Evolutionary conservation across 2,888 invertebrate genomes (phyloP).

Genomic region (Scrobipalpa atriplicella): DNA sequence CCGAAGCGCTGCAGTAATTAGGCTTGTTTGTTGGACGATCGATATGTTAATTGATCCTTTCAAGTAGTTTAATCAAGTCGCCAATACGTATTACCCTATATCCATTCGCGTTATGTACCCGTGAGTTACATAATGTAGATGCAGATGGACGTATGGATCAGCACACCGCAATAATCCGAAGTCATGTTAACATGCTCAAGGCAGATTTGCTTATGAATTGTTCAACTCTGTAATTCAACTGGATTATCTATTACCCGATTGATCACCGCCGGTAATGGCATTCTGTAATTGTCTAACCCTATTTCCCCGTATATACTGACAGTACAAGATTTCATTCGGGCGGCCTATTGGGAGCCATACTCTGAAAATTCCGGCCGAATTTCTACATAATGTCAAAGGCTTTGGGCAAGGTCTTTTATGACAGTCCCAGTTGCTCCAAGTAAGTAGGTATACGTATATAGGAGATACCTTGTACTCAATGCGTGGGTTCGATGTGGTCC

Average conservation of each 20-base stretch:
- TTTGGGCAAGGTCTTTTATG: constrained; percentile 55
- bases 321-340: constrained; percentile 31
- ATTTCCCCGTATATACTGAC: constrained; percentile 38
- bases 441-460: constrained; percentile 35
- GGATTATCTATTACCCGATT: constrained; percentile 58
- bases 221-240: constrained; percentile 64
- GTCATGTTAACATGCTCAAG: constrained; percentile 76
- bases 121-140: constrained; percentile 31
- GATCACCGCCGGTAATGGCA: constrained; percentile 54
- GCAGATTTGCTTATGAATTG: constrained; percentile 77
- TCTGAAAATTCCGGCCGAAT: constrained; percentile 42
- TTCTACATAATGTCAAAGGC: constrained; percentile 51
- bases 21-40: constrained; percentile 43
- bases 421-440: constrained; percentile 49
- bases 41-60: constrained; percentile 51
- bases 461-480: constrained; percentile 52
- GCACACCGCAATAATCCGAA: constrained; percentile 70
- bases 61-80: constrained; percentile 48
- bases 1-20: constrained; percentile 40
- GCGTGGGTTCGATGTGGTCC: constrained; percentile 61
- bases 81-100: constrained; percentile 35
- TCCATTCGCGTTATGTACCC: constrained; percentile 35
- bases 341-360: constrained; percentile 44
- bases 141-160: constrained; percentile 53
- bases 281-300: constrained; percentile 43